Percentiles rank a stretch among this genome's conserved stretches.
phyloP scores from a whole-genome alignment of 2,888 invertebrate genomes.

The Rhingia campestris region DNA sequence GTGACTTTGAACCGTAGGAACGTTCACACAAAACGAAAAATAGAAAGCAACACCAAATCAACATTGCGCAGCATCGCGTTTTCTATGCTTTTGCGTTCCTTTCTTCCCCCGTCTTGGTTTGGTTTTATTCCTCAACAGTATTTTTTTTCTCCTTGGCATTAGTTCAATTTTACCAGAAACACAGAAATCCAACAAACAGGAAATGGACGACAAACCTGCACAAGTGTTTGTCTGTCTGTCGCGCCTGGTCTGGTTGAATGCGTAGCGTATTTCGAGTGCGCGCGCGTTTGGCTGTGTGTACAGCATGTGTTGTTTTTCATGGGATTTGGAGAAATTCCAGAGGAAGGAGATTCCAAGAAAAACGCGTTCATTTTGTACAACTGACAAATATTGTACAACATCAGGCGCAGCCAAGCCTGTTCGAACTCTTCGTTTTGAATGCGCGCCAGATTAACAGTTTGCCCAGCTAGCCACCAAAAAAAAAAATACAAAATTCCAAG shows the following conservation, averaged over 20 bases:
- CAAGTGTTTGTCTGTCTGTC: slow-evolving; percentile 68
- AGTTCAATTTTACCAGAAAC: slow-evolving; percentile 32
- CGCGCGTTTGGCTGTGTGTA: slow-evolving; percentile 6
- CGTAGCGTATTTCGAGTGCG: slow-evolving; percentile 11
- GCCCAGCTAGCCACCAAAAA: not conserved
- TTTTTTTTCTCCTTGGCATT: slow-evolving; percentile 13
- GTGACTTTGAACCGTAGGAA: slow-evolving; percentile 58
- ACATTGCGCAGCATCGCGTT: slow-evolving; percentile 63
- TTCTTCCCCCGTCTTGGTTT: slow-evolving; percentile 20
- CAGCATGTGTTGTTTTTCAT: slow-evolving; percentile 58
- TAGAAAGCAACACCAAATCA: slow-evolving; percentile 2
- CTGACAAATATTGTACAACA: slow-evolving; percentile 5
- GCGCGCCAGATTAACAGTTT: slow-evolving; percentile 58
- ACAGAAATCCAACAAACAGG: slow-evolving; percentile 54
- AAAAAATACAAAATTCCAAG: slow-evolving; percentile 1
- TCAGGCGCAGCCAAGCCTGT: slow-evolving; percentile 15
- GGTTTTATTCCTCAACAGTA: not conserved
- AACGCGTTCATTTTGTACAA: slow-evolving; percentile 53
- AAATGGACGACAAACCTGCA: slow-evolving; percentile 66
- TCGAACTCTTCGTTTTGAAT: slow-evolving; percentile 51
- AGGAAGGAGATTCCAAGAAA: slow-evolving; percentile 39
- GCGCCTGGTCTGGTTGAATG: slow-evolving; percentile 17
- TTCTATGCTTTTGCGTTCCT: slow-evolving; percentile 50
- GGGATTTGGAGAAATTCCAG: slow-evolving; percentile 66
- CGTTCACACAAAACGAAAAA: slow-evolving; percentile 26